phyloP scores from a whole-genome alignment of 2,888 invertebrate species.

The Busseola fusca region DNA sequence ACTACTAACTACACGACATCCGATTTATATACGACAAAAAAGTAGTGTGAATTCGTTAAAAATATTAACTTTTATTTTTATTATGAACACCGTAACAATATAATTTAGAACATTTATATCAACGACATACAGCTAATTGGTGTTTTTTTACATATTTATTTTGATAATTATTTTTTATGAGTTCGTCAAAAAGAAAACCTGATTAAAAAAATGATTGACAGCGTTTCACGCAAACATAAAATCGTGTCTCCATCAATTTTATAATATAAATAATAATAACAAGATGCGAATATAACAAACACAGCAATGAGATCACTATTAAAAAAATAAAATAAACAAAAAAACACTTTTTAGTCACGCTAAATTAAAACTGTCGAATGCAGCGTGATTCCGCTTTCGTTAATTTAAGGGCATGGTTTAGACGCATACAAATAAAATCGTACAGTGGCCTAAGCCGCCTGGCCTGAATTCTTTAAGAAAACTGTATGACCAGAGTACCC shows the following conservation, averaged over 20 bases:
- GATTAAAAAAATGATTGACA: slow-evolving; percentile 14
- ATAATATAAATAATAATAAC: slow-evolving; percentile 38
- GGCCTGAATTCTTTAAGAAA: background rate
- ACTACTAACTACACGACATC: slow-evolving; percentile 28
- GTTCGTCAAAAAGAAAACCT: slow-evolving; percentile 3
- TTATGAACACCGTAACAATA: slow-evolving; percentile 21
- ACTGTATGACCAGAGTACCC: background rate
- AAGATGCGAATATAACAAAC: slow-evolving; percentile 50
- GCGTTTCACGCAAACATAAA: slow-evolving; percentile 52
- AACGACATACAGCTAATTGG: slow-evolving; percentile 39
- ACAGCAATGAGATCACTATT: slow-evolving; percentile 62
- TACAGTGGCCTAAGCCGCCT: background rate
- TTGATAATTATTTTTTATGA: slow-evolving; percentile 6
- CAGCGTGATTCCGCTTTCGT: slow-evolving; percentile 7
- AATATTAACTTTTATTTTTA: slow-evolving; percentile 16
- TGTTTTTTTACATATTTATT: slow-evolving; percentile 33
- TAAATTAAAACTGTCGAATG: slow-evolving; percentile 6
- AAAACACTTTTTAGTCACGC: slow-evolving; percentile 14
- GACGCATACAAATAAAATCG: background rate
- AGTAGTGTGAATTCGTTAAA: slow-evolving; percentile 26
- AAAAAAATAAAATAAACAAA: slow-evolving; percentile 20
- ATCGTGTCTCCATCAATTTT: slow-evolving; percentile 35
- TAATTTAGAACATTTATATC: slow-evolving; percentile 27
- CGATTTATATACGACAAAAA: slow-evolving; percentile 19
- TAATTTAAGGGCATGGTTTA: slow-evolving; percentile 11